Evolutionary conservation across 2,888 invertebrate species (phyloP).

Genomic region (Crossocerus cetratus): DNA sequence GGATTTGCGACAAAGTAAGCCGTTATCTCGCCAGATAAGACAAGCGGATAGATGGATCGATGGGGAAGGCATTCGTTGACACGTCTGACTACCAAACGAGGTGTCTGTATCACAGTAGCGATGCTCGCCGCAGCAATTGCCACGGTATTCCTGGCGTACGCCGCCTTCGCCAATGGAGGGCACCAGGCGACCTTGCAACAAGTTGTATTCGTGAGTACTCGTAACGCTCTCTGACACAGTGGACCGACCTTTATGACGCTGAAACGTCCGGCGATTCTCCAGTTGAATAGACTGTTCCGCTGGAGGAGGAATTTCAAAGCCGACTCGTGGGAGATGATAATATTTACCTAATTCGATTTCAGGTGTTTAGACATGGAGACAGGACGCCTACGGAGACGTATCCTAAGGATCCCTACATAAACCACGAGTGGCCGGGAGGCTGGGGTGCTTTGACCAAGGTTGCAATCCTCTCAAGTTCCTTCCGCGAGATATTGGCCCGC

Average conservation of each 20-base stretch:
- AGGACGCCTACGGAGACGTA: conserved; percentile 87
- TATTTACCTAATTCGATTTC: conserved; percentile 37
- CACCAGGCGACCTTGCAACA: conserved; percentile 43
- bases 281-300: too few species aligned
- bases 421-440: conserved; percentile 89
- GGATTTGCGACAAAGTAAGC: not conserved
- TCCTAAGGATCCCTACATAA: conserved; percentile 87
- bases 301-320: too few species aligned
- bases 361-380: conserved; percentile 92
- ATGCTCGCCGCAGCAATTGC: conserved; percentile 62
- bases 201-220: conserved; percentile 66
- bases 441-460: conserved; percentile 90
- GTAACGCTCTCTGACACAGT: too few species aligned
- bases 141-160: conserved; percentile 62
- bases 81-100: conserved; percentile 54
- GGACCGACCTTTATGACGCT: too few species aligned
- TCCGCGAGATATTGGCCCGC: too few species aligned
- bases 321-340: not conserved
- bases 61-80: conserved; percentile 42
- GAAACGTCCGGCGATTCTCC: too few species aligned
- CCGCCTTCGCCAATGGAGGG: conserved; percentile 58
- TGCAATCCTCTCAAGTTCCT: not conserved
- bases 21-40: conserved; percentile 6
- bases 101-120: conserved; percentile 57
- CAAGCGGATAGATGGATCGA: conserved; percentile 55